Evolutionary conservation across 2,888 invertebrate genomes (phyloP), one percentile per base, ranked within the genome.

Genomic region (Thyatira batis): DNA sequence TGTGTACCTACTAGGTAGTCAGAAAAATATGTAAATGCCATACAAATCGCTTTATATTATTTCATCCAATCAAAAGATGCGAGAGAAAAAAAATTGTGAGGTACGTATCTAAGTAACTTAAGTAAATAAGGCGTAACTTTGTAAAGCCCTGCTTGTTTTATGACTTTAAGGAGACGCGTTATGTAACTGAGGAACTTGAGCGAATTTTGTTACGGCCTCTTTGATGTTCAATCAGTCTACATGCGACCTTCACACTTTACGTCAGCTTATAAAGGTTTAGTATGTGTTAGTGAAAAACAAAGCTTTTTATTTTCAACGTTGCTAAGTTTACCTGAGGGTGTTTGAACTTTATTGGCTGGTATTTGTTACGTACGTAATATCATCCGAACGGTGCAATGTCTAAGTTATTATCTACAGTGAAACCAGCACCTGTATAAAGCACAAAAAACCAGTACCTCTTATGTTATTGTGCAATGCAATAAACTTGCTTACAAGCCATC

Each of bases 161-260:
- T 5, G 39, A 39, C 39, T 39, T 8, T 1, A 39, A 17, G 39
- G 39, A 8, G 39, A 17, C 8, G 13, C 39, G 39, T 11, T 39
- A n/a, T n/a, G 39, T 39, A 17, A 39, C 51, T 51, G 49, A 49
- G 55, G 39, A 17, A 39, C 51, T 51, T 50, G 51, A 58, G 39
- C 13, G 39, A 39, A 39, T 39, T 39, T 39, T 17, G 39, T 39
- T 39, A 13, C 17, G 17, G 39, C 39, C 39, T 39, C 39, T 39
- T 39, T 39, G 8, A 39, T 39, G 39, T 39, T 39, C 39, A 39
- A 39, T 39, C 39, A 39, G 39, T 39, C 23, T 3, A 23, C 39
- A 39, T 17, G 17, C 13, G 39, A 39, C 39, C 17, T 39, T 39
- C 2, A 17, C 33, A 39, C 33, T 39, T 13, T 39, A 39, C 2